Conservation (phyloP, 2,888 invertebrate species). For the Metalampra italica region DNA sequence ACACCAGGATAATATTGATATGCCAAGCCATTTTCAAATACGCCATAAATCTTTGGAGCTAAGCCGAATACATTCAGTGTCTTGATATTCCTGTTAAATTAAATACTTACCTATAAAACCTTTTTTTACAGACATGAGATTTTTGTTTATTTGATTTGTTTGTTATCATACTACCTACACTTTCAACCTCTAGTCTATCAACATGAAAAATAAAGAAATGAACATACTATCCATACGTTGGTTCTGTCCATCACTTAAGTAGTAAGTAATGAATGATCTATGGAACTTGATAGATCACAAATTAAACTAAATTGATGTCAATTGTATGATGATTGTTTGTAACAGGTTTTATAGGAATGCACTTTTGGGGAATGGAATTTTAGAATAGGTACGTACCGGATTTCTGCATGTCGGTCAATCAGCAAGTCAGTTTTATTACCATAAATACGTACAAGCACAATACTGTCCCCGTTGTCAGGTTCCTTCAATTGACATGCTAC, state of each 20-base stretch:
- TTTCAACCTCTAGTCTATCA: too few relatives aligned
- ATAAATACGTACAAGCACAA: constrained; percentile 92
- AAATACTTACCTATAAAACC: not conserved
- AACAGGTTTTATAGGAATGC: too few relatives aligned
- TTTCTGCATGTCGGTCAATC: constrained; percentile 92
- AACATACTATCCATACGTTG: too few relatives aligned
- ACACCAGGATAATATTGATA: constrained; percentile 93
- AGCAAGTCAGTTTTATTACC: constrained; percentile 95
- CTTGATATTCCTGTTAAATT: constrained; percentile 58
- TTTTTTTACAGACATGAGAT: too few relatives aligned
- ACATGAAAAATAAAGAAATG: too few relatives aligned
- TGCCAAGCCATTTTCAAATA: constrained; percentile 95
- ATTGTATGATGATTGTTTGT: too few relatives aligned
- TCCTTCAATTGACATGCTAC: constrained; percentile 83
- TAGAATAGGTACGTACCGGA: constrained; percentile 69
- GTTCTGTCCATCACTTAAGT: too few relatives aligned
- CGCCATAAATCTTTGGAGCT: constrained; percentile 92
- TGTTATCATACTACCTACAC: too few relatives aligned
- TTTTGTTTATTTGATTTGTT: too few relatives aligned
- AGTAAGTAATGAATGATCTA: too few relatives aligned
- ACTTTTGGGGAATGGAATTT: too few relatives aligned
- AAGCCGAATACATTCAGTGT: constrained; percentile 82
- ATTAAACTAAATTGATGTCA: not conserved
- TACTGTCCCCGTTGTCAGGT: constrained; percentile 64
- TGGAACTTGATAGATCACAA: not conserved